Evolutionary conservation across 2,888 invertebrate genomes (phyloP).

Genomic region (Brachypterus glaber): DNA sequence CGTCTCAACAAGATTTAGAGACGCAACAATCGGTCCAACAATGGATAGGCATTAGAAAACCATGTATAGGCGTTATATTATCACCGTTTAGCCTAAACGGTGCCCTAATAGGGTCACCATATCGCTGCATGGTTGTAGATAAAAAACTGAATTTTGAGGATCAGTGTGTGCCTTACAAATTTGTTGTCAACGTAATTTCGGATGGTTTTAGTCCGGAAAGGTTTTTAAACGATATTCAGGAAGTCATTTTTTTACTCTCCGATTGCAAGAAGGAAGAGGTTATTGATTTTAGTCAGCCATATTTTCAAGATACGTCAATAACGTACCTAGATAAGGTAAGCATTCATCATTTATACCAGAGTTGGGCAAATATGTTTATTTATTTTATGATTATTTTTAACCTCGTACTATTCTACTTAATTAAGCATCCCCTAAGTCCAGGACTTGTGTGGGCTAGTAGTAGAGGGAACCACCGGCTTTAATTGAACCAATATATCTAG

Average conservation of each 20-base stretch:
- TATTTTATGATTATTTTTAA: no score
- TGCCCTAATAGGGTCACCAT: constrained; percentile 45
- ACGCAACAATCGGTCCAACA: constrained; percentile 55
- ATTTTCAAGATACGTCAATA: constrained; percentile 45
- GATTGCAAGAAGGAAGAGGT: constrained; percentile 25
- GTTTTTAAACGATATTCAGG: constrained; percentile 38
- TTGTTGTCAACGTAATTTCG: constrained; percentile 42
- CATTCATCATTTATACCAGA: constrained; percentile 5
- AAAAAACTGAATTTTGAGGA: constrained; percentile 34
- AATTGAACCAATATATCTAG: no score
- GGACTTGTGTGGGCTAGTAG: no score
- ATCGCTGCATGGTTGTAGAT: constrained; percentile 46
- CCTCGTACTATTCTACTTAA: no score
- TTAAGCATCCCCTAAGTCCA: no score
- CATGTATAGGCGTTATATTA: constrained; percentile 56
- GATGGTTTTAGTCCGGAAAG: constrained; percentile 32
- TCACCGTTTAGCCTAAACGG: constrained; percentile 53
- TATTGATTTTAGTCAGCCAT: constrained; percentile 38
- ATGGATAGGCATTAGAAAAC: constrained; percentile 45
- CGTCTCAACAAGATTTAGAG: constrained; percentile 58
- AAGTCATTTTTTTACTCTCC: constrained; percentile 32
- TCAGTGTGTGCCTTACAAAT: constrained; percentile 44
- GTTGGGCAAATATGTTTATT: background rate
- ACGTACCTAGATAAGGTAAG: constrained; percentile 49
- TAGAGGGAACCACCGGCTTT: no score